Evolutionary conservation across 1,140 invertebrate genomes (phyloP), one percentile per base, ranked within the genome.

Genomic region (Solen grandis): DNA sequence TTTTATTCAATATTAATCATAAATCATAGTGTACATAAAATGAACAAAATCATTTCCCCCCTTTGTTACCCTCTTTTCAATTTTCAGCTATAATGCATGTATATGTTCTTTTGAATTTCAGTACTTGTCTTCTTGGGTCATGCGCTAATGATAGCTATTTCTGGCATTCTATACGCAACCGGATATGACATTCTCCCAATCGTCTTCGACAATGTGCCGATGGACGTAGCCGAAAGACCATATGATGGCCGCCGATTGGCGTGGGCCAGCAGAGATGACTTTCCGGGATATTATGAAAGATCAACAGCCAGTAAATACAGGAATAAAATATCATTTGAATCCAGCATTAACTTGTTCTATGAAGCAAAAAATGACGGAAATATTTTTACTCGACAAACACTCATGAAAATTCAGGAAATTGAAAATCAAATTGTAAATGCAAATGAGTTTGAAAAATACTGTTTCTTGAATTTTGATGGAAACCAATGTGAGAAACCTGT

Each of bases 171-270:
- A 14, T 41, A 77, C 14, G n/a, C 41, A 19, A 10, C 27, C 5
- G 85, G 84, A 5, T 87, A 85, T 52, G 80, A 87, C 65, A 76
- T 87, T 38, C 66, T 87, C 36, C 85, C 85, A 4, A 35, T 68
- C 2, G 62, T 70, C 25, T 85, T 85, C 33, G 79, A 84, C 10
- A 66, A 52, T 22, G 25, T 87, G 4, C 85, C 85, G 8, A 36
- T 85, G 52, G 52, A 84, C 8, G 38, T 87, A 19, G 46, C 33
- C 13, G 57, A 82, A 33, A 33, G 62, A 16, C 73, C 84, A 10
- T 81, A 72, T 72, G 55, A 72, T 13, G 62, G 46, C 19, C 29
- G 85, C 4, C 35, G 65, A 29, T 52, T 76, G 13, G 81, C 85
- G 14, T 85, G 75, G 78, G 13, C 14, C 5, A 14, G 55, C 41